These are phyloP conservation scores for Dicaeum eximium DNA, from an alignment of 2,113 vertebrate species.

Conservation along the genomic window DNA sequence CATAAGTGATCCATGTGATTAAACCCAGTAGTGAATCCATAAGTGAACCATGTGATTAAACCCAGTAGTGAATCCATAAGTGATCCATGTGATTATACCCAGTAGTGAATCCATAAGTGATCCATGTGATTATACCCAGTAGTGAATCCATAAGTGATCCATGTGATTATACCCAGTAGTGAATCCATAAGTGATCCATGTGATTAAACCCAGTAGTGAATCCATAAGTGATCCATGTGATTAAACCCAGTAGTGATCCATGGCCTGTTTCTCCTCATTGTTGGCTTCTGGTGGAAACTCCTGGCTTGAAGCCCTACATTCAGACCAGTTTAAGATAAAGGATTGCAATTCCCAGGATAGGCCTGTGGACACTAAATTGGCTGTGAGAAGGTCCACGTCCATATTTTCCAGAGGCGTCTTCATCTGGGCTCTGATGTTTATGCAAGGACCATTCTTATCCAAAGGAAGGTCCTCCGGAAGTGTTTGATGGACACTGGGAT, in stretches of 20 bases:
- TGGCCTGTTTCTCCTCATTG: not conserved
- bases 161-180: not conserved
- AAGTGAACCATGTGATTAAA: not conserved
- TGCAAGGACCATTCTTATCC: fast-evolving
- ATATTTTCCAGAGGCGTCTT: not conserved
- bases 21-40: fast-evolving
- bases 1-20: fast-evolving
- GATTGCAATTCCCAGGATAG: not conserved
- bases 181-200: fast-evolving
- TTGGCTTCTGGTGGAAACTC: not conserved
- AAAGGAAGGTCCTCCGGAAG: not conserved
- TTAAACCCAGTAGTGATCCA: too few species aligned
- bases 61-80: fast-evolving
- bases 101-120: fast-evolving
- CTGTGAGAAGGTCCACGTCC: not conserved
- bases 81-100: not conserved
- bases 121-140: not conserved
- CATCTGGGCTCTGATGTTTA: not conserved
- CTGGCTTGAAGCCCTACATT: fast-evolving
- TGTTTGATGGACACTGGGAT: not conserved
- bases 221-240: too few species aligned
- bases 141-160: fast-evolving
- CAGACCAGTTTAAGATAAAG: not conserved
- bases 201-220: not conserved
- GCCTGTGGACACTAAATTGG: not conserved